Evolutionary conservation across 2,888 invertebrate species (phyloP).

Genomic region (Hedychridium roseum): DNA sequence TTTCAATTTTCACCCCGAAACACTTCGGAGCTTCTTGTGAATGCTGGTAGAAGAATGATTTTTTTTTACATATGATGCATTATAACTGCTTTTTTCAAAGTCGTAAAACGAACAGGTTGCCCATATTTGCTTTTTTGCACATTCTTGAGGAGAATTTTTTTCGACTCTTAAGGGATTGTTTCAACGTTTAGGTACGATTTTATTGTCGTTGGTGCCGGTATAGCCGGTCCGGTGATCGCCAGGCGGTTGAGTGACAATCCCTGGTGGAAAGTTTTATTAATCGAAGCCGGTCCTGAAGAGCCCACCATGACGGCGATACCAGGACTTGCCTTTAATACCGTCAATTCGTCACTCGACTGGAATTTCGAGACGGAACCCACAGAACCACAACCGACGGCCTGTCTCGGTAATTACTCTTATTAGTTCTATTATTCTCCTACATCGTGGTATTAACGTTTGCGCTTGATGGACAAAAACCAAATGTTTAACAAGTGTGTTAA

Average conservation of each 20-base stretch:
- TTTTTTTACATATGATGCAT: too few species aligned
- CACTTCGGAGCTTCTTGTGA: too few species aligned
- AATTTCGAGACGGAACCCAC: slow-evolving; percentile 66
- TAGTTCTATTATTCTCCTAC: too few species aligned
- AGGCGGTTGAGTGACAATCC: slow-evolving; percentile 64
- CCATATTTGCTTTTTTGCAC: too few species aligned
- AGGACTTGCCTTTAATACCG: slow-evolving; percentile 57
- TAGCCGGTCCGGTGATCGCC: slow-evolving; percentile 65
- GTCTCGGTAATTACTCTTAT: slow-evolving; percentile 54
- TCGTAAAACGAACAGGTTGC: too few species aligned
- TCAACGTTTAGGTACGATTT: slow-evolving; percentile 64
- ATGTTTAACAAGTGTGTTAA: too few species aligned
- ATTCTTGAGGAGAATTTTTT: too few species aligned
- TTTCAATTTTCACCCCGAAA: too few species aligned
- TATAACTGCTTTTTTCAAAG: not conserved
- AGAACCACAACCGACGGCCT: slow-evolving; percentile 56
- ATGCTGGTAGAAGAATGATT: too few species aligned
- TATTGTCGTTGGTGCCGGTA: slow-evolving; percentile 64
- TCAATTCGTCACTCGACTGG: slow-evolving; percentile 65
- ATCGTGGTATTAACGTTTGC: too few species aligned
- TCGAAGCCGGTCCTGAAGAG: slow-evolving; percentile 65
- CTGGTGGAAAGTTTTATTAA: slow-evolving; percentile 60
- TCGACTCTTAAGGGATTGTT: too few species aligned
- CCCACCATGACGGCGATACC: slow-evolving; percentile 62
- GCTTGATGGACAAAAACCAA: too few species aligned